Conservation (phyloP, 37 sponge, comb jelly and placozoan genomes). For the Oscarella lobularis region DNA sequence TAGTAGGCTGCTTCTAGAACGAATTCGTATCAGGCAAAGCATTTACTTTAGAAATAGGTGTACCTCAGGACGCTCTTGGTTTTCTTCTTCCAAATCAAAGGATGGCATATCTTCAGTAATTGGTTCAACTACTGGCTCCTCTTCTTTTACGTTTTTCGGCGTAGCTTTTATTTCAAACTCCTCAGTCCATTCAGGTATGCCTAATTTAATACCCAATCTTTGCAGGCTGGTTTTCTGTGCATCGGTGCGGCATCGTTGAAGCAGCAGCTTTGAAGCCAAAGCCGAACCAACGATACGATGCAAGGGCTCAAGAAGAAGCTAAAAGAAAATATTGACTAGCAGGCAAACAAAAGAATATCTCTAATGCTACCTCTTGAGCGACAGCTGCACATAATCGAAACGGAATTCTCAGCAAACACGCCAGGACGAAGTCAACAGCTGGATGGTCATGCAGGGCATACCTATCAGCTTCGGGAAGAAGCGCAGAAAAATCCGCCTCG, state of each 20-base stretch:
- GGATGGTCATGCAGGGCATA: background rate
- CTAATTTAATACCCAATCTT: conserved; percentile 28
- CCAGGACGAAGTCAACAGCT: conserved; percentile 19
- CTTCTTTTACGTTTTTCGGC: background rate
- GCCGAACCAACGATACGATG: conserved; percentile 7
- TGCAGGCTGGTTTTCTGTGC: conserved; percentile 23
- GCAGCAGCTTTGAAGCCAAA: conserved; percentile 8
- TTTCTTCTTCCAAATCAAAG: too few relatives aligned
- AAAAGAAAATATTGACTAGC: background rate
- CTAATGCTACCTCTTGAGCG: conserved; percentile 18
- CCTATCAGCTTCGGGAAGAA: background rate
- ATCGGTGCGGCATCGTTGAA: conserved; percentile 2
- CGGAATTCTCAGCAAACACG: conserved; percentile 33
- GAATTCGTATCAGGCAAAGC: too few relatives aligned
- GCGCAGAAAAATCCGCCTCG: background rate
- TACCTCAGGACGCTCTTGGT: too few relatives aligned
- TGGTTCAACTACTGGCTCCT: too few relatives aligned
- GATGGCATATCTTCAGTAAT: too few relatives aligned
- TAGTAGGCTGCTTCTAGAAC: too few relatives aligned
- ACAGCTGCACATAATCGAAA: conserved; percentile 11
- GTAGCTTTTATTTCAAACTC: conserved; percentile 17
- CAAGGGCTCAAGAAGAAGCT: conserved; percentile 46
- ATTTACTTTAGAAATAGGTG: too few relatives aligned
- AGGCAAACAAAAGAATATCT: background rate
- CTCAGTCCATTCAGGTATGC: conserved; percentile 35